phyloP scores from a whole-genome alignment of 2,888 invertebrate species.

The Ichneumoninae sp. region DNA sequence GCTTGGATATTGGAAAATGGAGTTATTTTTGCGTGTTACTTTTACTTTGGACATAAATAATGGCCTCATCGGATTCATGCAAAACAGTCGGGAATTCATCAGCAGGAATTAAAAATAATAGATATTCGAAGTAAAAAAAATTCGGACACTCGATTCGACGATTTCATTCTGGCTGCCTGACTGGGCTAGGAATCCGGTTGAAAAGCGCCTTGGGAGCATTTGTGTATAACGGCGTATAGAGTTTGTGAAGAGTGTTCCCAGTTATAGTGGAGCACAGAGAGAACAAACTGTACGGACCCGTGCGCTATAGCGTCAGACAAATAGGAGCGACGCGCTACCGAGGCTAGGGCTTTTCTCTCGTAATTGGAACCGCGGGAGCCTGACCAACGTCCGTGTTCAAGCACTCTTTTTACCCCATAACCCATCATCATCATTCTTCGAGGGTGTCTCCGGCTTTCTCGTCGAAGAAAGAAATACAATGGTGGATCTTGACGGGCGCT shows the following conservation, averaged over 20 bases:
- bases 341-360: constrained; percentile 74
- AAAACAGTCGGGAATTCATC: no score
- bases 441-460: constrained; percentile 77
- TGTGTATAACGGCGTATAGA: constrained; percentile 2
- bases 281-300: not conserved
- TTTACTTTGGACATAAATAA: no score
- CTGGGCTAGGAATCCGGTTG: not conserved
- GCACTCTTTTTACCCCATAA: constrained; percentile 81
- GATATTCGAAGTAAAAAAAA: not conserved
- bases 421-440: constrained; percentile 77
- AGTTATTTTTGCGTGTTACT: no score
- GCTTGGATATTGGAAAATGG: no score
- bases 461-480: constrained; percentile 73
- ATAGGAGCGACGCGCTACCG: constrained; percentile 43
- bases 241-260: constrained; percentile 73
- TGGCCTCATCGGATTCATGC: no score
- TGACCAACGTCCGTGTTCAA: constrained; percentile 84
- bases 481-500: constrained; percentile 64
- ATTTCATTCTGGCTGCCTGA: no score
- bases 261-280: constrained; percentile 58
- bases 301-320: constrained; percentile 41
- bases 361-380: constrained; percentile 82
- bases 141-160: no score
- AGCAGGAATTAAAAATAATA: not conserved
- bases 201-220: not conserved